Evolutionary conservation across 2,113 vertebrate genomes (phyloP).

Genomic region (Bubo bubo): DNA sequence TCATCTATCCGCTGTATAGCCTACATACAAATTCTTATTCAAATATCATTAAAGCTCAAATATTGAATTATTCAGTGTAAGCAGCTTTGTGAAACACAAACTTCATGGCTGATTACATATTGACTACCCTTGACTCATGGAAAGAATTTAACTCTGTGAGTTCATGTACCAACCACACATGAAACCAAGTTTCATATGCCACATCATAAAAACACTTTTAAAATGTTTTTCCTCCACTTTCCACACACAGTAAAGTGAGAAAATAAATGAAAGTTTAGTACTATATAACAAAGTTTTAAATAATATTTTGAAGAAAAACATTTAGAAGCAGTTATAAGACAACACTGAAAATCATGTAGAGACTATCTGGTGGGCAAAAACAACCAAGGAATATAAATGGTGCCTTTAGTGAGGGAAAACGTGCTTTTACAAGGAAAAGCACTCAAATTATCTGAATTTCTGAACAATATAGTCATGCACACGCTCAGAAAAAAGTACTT

Average conservation of each 20-base stretch:
- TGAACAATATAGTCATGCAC: neutral
- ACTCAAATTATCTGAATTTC: neutral
- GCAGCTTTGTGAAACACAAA: slow-evolving; percentile 34
- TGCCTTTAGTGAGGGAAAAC: neutral
- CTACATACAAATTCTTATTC: slow-evolving; percentile 26
- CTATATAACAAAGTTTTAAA: neutral
- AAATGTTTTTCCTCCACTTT: slow-evolving; percentile 5
- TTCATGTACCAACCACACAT: neutral
- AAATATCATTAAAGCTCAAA: slow-evolving; percentile 49
- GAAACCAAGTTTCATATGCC: neutral
- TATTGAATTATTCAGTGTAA: slow-evolving; percentile 54
- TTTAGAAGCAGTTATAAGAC: neutral
- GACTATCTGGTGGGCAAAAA: neutral
- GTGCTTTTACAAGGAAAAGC: neutral
- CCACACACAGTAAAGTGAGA: neutral
- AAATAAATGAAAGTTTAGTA: neutral
- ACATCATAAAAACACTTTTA: neutral
- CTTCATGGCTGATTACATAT: slow-evolving; percentile 23
- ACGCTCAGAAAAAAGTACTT: neutral
- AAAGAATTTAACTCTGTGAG: neutral
- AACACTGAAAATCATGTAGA: neutral
- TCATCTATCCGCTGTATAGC: neutral
- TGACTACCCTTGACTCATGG: neutral
- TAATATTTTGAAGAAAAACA: neutral
- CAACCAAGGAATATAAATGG: neutral